A percentile compares a stretch with the other conserved stretches of the same genome.
These are phyloP conservation scores for Oeneis ivallda DNA, from an alignment of 2,888 invertebrate species.

Conservation along the genomic window DNA sequence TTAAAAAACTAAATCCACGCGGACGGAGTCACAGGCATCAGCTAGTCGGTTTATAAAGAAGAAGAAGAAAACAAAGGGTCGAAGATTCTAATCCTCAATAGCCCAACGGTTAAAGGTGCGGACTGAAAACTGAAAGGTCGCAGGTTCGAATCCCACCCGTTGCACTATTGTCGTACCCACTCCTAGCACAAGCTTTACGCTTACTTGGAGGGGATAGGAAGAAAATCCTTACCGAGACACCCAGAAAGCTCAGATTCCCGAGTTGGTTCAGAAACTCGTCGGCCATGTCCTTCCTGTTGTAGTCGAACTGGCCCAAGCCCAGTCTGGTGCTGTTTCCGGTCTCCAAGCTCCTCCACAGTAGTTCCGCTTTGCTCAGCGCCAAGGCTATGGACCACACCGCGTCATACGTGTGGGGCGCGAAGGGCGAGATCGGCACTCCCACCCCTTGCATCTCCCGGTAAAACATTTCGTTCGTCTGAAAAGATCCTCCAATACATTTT, in stretches of 20 bases:
- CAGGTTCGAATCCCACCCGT: too few relatives aligned
- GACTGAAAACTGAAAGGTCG: too few relatives aligned
- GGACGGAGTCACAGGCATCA: too few relatives aligned
- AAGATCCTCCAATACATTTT: neutral
- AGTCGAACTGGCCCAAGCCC: conserved; percentile 85
- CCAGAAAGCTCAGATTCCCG: conserved; percentile 88
- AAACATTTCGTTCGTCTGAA: conserved; percentile 85
- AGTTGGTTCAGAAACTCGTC: conserved; percentile 87
- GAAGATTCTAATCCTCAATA: too few relatives aligned
- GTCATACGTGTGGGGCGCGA: conserved; percentile 92
- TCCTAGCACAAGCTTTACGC: too few relatives aligned
- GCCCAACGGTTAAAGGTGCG: too few relatives aligned
- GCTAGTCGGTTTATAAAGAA: too few relatives aligned
- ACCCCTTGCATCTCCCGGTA: conserved; percentile 79
- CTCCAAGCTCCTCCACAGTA: conserved; percentile 74
- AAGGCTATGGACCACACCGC: conserved; percentile 95
- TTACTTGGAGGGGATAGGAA: too few relatives aligned
- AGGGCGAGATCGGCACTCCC: conserved; percentile 82
- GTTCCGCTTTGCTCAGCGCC: conserved; percentile 85
- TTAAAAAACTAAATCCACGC: too few relatives aligned
- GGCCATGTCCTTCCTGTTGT: conserved; percentile 87
- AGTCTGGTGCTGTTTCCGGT: conserved; percentile 49
- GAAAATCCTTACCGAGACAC: conserved; percentile 88
- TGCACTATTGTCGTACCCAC: too few relatives aligned
- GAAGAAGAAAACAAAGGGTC: too few relatives aligned